These are phyloP conservation scores for Agonopterix arenella DNA, from an alignment of 2,888 invertebrate genomes.

Conservation along the genomic window DNA sequence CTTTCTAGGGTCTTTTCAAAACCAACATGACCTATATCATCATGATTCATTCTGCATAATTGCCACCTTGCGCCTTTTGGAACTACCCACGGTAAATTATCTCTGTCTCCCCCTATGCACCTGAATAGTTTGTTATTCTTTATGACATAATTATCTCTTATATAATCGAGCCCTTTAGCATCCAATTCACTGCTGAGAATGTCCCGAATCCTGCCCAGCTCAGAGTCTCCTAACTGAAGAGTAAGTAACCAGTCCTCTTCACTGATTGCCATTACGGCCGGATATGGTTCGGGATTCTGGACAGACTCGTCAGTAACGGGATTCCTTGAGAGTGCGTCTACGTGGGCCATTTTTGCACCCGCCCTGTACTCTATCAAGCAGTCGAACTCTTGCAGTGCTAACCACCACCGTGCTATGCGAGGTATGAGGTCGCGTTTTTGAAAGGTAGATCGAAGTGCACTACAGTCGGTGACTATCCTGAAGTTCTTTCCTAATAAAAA, in stretches of 20 bases:
- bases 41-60: constrained; percentile 16
- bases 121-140: not conserved
- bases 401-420: constrained; percentile 11
- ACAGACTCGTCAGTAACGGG: not conserved
- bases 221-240: not conserved
- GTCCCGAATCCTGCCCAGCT: constrained; percentile 9
- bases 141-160: not conserved
- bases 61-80: constrained; percentile 12
- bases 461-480: constrained; percentile 12
- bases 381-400: constrained; percentile 8
- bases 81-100: not conserved
- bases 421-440: constrained; percentile 10
- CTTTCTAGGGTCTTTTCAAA: constrained; percentile 18
- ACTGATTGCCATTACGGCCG: not conserved
- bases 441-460: constrained; percentile 12
- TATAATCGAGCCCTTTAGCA: not conserved
- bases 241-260: not conserved
- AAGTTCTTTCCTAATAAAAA: constrained; percentile 2
- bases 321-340: constrained; percentile 4
- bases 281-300: not conserved
- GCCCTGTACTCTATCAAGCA: constrained; percentile 8
- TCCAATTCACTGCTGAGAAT: constrained; percentile 11
- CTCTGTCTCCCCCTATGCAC: not conserved
- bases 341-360: constrained; percentile 7
- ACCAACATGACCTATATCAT: constrained; percentile 21